Percentiles rank a stretch among this genome's conserved stretches.
Conservation (phyloP, 2,113 vertebrate genomes). For the Hiodon alosoides region DNA sequence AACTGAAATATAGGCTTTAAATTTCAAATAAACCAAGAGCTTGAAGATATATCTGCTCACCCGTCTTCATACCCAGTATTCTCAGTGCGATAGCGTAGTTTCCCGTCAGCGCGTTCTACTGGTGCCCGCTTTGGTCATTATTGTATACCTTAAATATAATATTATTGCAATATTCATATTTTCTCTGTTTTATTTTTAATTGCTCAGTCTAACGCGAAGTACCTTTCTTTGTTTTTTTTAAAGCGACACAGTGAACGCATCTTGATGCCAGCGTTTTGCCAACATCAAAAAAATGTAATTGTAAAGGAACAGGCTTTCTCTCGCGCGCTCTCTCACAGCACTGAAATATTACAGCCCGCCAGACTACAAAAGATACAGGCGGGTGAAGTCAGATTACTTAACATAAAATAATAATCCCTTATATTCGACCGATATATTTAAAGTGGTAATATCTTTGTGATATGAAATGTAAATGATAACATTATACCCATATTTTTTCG, state of each 20-base stretch:
- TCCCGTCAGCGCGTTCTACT: constrained; percentile 19
- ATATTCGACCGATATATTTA: not conserved
- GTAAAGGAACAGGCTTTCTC: not conserved
- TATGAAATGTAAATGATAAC: too few relatives aligned
- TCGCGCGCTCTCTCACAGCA: not conserved
- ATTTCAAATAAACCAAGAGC: not conserved
- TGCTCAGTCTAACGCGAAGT: too few relatives aligned
- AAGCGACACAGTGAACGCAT: not conserved
- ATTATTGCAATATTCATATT: not conserved
- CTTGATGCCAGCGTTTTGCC: constrained; percentile 1
- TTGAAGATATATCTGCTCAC: not conserved
- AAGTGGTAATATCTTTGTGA: not conserved
- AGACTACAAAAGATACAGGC: not conserved
- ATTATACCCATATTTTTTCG: too few relatives aligned
- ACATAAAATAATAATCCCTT: not conserved
- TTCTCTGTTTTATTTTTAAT: too few relatives aligned
- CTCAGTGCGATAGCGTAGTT: constrained; percentile 16
- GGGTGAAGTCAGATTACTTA: not conserved
- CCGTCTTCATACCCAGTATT: constrained; percentile 15
- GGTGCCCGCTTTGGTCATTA: constrained; percentile 19
- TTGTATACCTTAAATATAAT: constrained; percentile 8
- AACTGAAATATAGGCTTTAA: not conserved
- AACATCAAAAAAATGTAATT: not conserved
- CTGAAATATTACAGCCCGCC: not conserved
- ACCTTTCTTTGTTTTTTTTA: not conserved